These are phyloP conservation scores for Characodon lateralis DNA, from an alignment of 2,797 vertebrate genomes.

Conservation along the genomic window DNA sequence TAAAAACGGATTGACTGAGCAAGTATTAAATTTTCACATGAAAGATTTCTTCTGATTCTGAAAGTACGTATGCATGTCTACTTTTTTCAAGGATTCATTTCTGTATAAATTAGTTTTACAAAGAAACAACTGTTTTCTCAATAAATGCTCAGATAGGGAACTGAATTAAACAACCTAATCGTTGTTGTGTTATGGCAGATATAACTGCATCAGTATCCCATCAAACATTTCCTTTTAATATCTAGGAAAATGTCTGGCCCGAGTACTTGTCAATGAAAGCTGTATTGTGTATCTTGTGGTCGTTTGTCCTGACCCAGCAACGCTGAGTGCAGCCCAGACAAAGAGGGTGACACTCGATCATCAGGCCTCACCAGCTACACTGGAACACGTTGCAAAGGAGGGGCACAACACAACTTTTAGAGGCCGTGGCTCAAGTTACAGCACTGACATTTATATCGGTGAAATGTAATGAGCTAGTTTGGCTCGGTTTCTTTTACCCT, in stretches of 20 bases:
- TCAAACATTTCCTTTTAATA: not conserved
- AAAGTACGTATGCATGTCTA: not conserved
- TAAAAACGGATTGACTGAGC: not conserved
- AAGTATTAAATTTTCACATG: not conserved
- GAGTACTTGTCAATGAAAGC: not conserved
- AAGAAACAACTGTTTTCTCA: not conserved
- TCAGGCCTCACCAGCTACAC: slow-evolving; percentile 37
- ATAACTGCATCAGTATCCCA: not conserved
- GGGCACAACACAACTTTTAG: slow-evolving; percentile 37
- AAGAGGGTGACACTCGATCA: slow-evolving; percentile 63
- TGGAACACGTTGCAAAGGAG: slow-evolving; percentile 72
- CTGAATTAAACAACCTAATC: not conserved
- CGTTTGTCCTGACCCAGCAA: slow-evolving; percentile 28
- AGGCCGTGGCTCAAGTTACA: slow-evolving; percentile 64
- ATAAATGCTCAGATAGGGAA: not conserved
- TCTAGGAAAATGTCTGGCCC: not conserved
- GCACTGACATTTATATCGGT: slow-evolving; percentile 36
- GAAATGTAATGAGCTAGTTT: slow-evolving; percentile 35
- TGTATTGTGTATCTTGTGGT: not conserved
- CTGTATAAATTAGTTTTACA: not conserved
- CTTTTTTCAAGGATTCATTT: not conserved
- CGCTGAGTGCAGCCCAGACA: slow-evolving; percentile 43
- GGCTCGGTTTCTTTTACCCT: slow-evolving; percentile 16
- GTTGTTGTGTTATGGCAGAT: not conserved
- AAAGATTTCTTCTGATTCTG: not conserved